These are phyloP conservation scores for Epistrophella euchroma DNA, from an alignment of 2,888 invertebrate species.

Conservation along the genomic window DNA sequence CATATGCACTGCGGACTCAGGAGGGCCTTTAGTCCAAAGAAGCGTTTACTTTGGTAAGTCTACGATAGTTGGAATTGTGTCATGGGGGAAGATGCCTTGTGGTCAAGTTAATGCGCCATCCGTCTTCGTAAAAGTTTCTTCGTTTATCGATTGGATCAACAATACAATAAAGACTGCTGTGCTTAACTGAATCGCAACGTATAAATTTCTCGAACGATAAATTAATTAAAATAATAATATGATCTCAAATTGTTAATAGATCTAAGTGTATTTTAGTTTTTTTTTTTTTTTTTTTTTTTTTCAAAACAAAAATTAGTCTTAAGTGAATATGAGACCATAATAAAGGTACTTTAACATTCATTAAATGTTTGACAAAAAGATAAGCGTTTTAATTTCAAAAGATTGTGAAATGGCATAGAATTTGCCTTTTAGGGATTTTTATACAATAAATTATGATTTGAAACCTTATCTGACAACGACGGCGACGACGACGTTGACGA, in stretches of 20 bases:
- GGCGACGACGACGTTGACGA: no score
- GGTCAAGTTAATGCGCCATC: constrained; percentile 83
- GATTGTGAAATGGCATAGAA: constrained; percentile 4
- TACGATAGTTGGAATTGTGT: constrained; percentile 84
- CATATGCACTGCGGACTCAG: constrained; percentile 82
- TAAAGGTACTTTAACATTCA: background rate
- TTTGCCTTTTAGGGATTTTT: background rate
- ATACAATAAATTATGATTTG: background rate
- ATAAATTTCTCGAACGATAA: constrained; percentile 13
- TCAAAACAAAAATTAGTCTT: background rate
- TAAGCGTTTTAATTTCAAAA: constrained; percentile 7
- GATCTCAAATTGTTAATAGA: constrained; percentile 18
- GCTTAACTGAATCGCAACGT: background rate
- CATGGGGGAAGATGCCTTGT: constrained; percentile 85
- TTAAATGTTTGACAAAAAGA: background rate
- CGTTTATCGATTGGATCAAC: constrained; percentile 83
- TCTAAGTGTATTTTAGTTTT: constrained; percentile 1
- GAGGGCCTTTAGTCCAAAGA: constrained; percentile 81
- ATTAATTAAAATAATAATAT: background rate
- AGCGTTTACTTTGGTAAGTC: constrained; percentile 76
- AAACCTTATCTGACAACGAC: background rate
- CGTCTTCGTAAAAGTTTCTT: constrained; percentile 84
- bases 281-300: background rate
- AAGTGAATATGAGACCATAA: constrained; percentile 9
- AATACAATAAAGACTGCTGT: constrained; percentile 4